Conservation (phyloP, 2,113 vertebrate genomes). For the Centropristis striata region DNA sequence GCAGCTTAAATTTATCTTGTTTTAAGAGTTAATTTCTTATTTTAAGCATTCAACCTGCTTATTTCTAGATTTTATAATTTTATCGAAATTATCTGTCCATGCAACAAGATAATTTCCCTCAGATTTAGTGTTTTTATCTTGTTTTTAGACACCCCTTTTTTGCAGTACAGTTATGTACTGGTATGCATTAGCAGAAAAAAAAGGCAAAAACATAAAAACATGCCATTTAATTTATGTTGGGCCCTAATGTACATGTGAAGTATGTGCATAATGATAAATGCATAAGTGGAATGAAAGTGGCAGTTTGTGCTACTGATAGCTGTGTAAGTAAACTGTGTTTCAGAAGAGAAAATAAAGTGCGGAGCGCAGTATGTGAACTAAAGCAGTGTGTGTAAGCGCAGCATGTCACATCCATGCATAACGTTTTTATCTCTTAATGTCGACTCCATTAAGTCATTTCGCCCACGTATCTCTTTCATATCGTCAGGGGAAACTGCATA, state of each 20-base stretch:
- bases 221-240: background rate
- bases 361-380: background rate
- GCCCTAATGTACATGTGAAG: background rate
- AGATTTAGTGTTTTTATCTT: too few relatives aligned
- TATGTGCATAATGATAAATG: background rate
- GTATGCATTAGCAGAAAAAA: background rate
- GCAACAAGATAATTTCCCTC: too few relatives aligned
- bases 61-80: too few relatives aligned
- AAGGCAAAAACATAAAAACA: background rate
- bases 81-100: too few relatives aligned
- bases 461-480: background rate
- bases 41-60: too few relatives aligned
- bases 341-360: background rate
- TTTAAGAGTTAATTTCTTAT: too few relatives aligned
- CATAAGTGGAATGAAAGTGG: background rate
- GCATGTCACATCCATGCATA: background rate
- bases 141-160: too few relatives aligned
- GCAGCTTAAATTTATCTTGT: too few relatives aligned
- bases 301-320: background rate
- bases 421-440: conserved; percentile 26
- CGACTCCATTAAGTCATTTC: conserved; percentile 6
- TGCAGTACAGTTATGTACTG: background rate
- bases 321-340: too few relatives aligned
- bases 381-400: background rate
- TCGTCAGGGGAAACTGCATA: background rate